phyloP scores from a whole-genome alignment of 2,888 invertebrate genomes.

The Epinotia nisella region DNA sequence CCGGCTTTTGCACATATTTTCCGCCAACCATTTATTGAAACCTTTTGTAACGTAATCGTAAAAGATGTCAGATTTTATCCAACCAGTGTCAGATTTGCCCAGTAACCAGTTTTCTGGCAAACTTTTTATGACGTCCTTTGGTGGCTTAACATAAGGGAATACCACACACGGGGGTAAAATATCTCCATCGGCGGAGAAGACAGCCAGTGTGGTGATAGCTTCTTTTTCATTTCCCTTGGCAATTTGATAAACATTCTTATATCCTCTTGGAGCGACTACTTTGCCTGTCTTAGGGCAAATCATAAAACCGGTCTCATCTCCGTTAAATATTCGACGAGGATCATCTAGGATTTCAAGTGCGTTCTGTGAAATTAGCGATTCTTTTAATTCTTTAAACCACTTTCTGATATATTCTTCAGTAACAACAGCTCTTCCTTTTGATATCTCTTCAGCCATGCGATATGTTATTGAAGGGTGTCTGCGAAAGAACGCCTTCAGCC shows the following conservation, averaged over 20 bases:
- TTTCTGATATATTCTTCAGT: constrained; percentile 15
- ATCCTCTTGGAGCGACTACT: constrained; percentile 1
- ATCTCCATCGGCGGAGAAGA: no score
- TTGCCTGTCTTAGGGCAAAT: neutral
- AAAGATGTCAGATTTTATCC: no score
- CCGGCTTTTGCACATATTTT: constrained; percentile 41
- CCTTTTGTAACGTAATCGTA: no score
- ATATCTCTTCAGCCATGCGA: constrained; percentile 16
- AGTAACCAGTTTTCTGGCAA: no score
- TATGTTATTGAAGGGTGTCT: constrained; percentile 1
- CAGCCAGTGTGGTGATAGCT: neutral
- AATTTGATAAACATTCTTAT: constrained; percentile 4
- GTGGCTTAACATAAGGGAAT: no score
- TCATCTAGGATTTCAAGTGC: constrained; percentile 7
- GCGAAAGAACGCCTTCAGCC: constrained; percentile 7
- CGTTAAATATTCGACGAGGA: neutral
- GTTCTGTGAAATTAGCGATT: constrained; percentile 3
- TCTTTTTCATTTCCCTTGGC: neutral
- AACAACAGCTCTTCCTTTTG: constrained; percentile 20
- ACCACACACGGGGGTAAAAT: no score
- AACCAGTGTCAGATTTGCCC: no score
- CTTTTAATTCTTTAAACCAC: constrained; percentile 19
- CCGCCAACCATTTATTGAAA: constrained; percentile 22
- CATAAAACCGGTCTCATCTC: constrained; percentile 1
- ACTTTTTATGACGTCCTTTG: no score